Evolutionary conservation across 2,888 invertebrate genomes (phyloP), one percentile per base, ranked within the genome.

Genomic region (Sinopyrophorus schimmeli): DNA sequence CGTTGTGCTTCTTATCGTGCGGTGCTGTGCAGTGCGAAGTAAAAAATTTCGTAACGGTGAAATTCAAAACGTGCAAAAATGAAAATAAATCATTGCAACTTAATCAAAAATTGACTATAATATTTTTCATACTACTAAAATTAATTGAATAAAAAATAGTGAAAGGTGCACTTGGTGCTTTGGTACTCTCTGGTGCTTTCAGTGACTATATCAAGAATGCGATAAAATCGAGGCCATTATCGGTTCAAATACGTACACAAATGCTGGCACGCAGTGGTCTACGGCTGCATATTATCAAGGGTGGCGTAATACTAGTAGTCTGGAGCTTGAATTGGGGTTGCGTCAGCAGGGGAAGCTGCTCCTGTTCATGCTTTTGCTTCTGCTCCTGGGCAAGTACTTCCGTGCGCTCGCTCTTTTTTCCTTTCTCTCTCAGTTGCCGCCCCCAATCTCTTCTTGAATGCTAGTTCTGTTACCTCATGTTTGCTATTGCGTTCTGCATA

Each of bases 231-330:
- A 48, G 54, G 60, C 55, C 65, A 66, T 66, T 57, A 52, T 60
- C 51, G 54, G 44, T 52, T 51, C 42, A 55, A 58, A 62, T 65
- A 66, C 64, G 63, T 66, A 66, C 65, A 64, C 62, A 64, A 57
- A 55, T 56, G 53, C 55, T 47, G 54, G 55, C 54, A 57, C 52
- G 55, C 60, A 53, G 51, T 20, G 17, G 57, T 54, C 50, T 67
- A 66, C 62, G 61, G 61, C 66, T 67, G 66, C 66, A 63, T 68
- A 54, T 62, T 64, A 63, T 58, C 60, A 58, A 61, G 61, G 65
- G 57, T 66, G 64, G 67, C 66, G 67, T 65, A 67, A 68, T 66
- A 71, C 71, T 71, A 50, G 65, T 65, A 56, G 59, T 65, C 63
- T 46, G 44, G 46, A 43, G 50, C 50, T 62, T 62, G 61, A 64